These are phyloP conservation scores for Falcunculus frontatus DNA, from an alignment of 2,113 vertebrate genomes.

Conservation along the genomic window DNA sequence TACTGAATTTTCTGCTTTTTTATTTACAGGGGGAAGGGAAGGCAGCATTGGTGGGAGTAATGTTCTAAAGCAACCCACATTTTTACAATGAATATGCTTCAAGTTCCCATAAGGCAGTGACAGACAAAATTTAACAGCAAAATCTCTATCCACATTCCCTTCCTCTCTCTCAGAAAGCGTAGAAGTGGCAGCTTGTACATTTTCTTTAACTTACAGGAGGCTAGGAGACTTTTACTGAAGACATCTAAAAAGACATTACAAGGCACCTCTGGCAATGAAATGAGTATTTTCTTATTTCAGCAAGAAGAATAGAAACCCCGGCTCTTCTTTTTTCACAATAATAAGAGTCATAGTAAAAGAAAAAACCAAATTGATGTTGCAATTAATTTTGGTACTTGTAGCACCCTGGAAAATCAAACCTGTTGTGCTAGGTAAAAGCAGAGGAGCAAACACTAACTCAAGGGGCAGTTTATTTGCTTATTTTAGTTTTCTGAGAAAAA, in stretches of 20 bases:
- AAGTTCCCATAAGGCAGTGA: neutral
- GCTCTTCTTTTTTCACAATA: neutral
- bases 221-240: slow-evolving; percentile 31
- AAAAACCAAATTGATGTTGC: neutral
- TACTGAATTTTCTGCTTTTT: slow-evolving; percentile 34
- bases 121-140: neutral
- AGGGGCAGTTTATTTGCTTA: neutral
- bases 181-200: neutral
- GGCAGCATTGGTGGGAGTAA: neutral
- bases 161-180: neutral
- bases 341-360: neutral
- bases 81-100: neutral
- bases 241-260: neutral
- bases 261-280: slow-evolving; percentile 21
- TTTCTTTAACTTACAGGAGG: slow-evolving; percentile 13
- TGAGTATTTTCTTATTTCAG: slow-evolving; percentile 25
- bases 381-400: neutral
- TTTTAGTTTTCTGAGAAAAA: neutral
- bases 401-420: neutral
- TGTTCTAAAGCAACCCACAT: neutral
- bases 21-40: slow-evolving; percentile 22
- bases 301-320: neutral
- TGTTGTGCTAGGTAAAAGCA: neutral
- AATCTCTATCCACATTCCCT: neutral
- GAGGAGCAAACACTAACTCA: neutral